phyloP scores from a whole-genome alignment of 2,797 vertebrate genomes.

The Pachyuromys duprasi region DNA sequence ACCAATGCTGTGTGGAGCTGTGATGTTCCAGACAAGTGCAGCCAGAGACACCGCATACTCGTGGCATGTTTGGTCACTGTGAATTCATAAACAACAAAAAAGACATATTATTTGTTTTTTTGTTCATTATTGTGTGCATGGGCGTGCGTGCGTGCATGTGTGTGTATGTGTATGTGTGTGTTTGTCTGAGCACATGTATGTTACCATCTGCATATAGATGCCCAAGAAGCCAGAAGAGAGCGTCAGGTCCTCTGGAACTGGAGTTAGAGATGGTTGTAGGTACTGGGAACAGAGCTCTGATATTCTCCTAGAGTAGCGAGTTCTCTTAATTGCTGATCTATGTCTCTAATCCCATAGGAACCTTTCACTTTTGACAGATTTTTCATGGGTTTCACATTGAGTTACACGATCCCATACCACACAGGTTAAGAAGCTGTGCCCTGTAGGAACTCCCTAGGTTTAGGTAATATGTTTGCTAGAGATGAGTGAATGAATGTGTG shows the following conservation, averaged over 20 bases:
- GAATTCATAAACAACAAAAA: neutral
- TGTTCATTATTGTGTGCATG: neutral
- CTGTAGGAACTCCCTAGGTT: neutral
- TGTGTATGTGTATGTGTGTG: neutral
- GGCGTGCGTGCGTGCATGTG: neutral
- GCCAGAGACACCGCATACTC: neutral
- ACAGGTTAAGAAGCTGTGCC: neutral
- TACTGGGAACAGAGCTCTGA: neutral
- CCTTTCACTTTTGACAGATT: neutral
- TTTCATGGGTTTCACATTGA: neutral
- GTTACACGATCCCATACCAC: neutral
- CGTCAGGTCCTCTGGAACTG: neutral
- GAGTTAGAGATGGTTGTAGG: neutral
- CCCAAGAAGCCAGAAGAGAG: neutral
- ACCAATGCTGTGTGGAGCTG: accelerated
- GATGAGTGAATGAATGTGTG: neutral
- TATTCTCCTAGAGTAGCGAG: neutral
- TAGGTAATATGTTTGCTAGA: constrained; percentile 20
- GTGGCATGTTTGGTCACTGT: neutral
- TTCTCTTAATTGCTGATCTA: neutral
- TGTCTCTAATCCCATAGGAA: neutral
- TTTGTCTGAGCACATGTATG: neutral
- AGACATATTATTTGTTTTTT: neutral
- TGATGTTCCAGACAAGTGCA: neutral
- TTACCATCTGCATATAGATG: neutral